Conservation (phyloP, 2,888 invertebrate species). For the Proisotoma minuta region DNA sequence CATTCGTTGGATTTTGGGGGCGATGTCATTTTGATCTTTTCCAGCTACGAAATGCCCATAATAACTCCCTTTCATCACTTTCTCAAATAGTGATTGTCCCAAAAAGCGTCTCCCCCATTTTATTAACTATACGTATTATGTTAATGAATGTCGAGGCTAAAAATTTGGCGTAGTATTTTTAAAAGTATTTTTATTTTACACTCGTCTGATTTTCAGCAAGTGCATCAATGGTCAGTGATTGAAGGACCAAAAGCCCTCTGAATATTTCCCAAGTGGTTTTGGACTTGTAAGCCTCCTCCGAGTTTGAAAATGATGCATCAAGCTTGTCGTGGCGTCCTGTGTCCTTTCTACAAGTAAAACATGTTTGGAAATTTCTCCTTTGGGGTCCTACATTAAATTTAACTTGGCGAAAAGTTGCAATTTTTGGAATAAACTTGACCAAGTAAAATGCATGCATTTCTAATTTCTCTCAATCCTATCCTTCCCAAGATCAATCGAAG, state of each 20-base stretch:
- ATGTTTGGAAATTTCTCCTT: too few relatives aligned
- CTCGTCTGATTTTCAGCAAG: slow-evolving; percentile 86
- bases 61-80: slow-evolving; percentile 86
- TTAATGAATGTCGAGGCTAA: not conserved
- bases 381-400: too few relatives aligned
- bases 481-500: too few relatives aligned
- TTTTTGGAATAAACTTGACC: too few relatives aligned
- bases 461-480: too few relatives aligned
- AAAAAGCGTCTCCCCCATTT: slow-evolving; percentile 67
- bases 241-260: slow-evolving; percentile 84
- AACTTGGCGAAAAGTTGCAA: too few relatives aligned
- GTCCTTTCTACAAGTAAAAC: too few relatives aligned
- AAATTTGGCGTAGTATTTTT: not conserved
- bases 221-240: slow-evolving; percentile 77
- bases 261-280: slow-evolving; percentile 88
- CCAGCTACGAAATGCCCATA: slow-evolving; percentile 99
- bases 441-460: too few relatives aligned
- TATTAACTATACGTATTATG: slow-evolving; percentile 66
- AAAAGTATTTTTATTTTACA: slow-evolving; percentile 58
- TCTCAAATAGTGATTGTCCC: slow-evolving; percentile 73
- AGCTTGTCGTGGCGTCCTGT: too few relatives aligned
- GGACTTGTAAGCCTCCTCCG: slow-evolving; percentile 85
- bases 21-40: slow-evolving; percentile 79
- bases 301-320: slow-evolving; percentile 79
- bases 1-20: slow-evolving; percentile 75